Evolutionary conservation across 1,140 invertebrate species (phyloP).

Genomic region (Anastrepha ludens): DNA sequence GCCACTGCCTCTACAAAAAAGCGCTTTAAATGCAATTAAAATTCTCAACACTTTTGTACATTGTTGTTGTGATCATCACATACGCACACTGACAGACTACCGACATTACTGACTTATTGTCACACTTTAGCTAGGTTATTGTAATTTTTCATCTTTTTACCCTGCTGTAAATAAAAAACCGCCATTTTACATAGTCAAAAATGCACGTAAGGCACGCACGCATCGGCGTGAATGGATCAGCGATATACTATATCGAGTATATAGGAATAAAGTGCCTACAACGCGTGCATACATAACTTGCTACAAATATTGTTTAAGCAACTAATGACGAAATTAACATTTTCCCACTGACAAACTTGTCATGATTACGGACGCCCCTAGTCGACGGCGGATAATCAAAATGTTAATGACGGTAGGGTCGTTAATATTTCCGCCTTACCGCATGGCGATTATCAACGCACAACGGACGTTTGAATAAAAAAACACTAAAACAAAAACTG

Average conservation of each 20-base stretch:
- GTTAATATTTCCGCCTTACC: conserved; percentile 42
- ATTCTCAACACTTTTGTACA: conserved; percentile 37
- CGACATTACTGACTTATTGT: not conserved
- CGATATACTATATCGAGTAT: not conserved
- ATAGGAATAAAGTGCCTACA: not conserved
- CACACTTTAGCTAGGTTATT: conserved; percentile 26
- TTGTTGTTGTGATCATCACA: not conserved
- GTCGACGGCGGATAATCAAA: not conserved
- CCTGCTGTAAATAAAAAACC: not conserved
- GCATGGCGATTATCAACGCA: not conserved
- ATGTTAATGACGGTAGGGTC: conserved; percentile 25
- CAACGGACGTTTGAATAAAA: not conserved
- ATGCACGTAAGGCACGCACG: conserved; percentile 22
- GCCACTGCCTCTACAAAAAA: not conserved
- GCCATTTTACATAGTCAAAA: not conserved
- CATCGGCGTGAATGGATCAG: not conserved
- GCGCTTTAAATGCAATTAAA: not conserved
- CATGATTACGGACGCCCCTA: not conserved
- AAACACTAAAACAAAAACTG: not conserved
- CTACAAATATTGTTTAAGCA: not conserved
- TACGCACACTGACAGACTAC: not conserved
- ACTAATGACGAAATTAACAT: conserved; percentile 1
- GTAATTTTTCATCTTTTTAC: not conserved
- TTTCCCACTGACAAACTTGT: not conserved
- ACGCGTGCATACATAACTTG: not conserved